Evolutionary conservation across 2,797 vertebrate genomes (phyloP), one percentile per base, ranked within the genome.

Genomic region (Hipposideros larvatus): DNA sequence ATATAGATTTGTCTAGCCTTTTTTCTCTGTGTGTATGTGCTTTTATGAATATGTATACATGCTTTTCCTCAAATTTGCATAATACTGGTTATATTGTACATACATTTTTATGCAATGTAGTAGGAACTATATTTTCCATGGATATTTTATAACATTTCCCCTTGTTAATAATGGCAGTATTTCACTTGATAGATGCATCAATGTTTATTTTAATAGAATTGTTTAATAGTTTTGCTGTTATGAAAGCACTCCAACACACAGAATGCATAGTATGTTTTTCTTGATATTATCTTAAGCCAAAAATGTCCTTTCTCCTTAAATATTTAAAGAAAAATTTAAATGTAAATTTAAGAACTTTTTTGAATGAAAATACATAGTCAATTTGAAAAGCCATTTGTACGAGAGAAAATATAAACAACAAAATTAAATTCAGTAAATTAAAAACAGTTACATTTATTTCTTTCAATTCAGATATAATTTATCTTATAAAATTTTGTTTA

Each of bases 21-120:
- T 65, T 77, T n/a, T 43, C 48, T 93, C 71, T 34, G 4, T 66
- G 9, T 26, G 0, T 34, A 46, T 75, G 16, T 37, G 24, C 61
- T 55, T 95, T 92, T 70, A 82, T 95, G 48, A 92, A 68, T 82
- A 82, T 21, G 21, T 11, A 61, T n/a, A n/a, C 14, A 51, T 53
- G 22, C n/a, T 66, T 93, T 82, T 87, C 43, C 78, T 94, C 53
- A 87, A 4, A 70, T 71, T 73, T 85, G 2, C 13, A 46, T 57
- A 59, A 65, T 59, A 70, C 2, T 15, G 16, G 68, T 80, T 94
- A 65, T 83, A 11, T 48, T 80, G 14, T 46, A n/a, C 2, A 31
- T 31, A 53, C 1, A 37, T 18, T 65, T 68, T 94, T 51, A 71
- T 68, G 51, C 75, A 79, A 28, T 80, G 1, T 15, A 11, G 80